Evolutionary conservation across 2,888 invertebrate genomes (phyloP).

Genomic region (Crematogaster levior): DNA sequence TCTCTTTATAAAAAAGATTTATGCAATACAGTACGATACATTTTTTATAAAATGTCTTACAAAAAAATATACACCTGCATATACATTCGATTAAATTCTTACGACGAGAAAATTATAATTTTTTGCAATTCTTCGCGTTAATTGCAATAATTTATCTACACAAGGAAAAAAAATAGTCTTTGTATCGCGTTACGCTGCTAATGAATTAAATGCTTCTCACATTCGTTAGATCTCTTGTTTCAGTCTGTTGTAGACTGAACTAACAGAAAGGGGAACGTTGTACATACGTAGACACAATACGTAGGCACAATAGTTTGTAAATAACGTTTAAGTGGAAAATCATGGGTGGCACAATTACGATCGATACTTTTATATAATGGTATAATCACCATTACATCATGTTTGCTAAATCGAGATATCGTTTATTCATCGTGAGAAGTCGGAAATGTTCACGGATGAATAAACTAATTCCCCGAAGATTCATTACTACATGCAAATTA

Average conservation of each 20-base stretch:
- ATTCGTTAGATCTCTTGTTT: neutral
- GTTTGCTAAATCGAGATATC: neutral
- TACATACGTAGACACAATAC: neutral
- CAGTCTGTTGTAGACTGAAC: neutral
- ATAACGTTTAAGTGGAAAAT: neutral
- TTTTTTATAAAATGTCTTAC: neutral
- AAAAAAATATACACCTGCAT: neutral
- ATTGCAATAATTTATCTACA: neutral
- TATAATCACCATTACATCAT: neutral
- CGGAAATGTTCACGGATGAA: neutral
- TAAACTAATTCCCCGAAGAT: neutral
- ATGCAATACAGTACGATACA: neutral
- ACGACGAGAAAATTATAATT: neutral
- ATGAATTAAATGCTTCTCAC: constrained; percentile 40
- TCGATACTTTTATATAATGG: neutral
- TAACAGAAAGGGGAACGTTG: too few species aligned
- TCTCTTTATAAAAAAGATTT: neutral
- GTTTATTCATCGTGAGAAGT: neutral
- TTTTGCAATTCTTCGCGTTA: neutral
- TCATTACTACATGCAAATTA: neutral
- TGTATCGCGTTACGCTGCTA: neutral
- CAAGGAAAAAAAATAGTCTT: neutral
- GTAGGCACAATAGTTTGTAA: neutral
- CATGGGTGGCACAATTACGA: neutral
- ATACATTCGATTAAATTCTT: neutral